These are phyloP conservation scores for Ptychochromis oligacanthus DNA, from an alignment of 2,113 vertebrate species.

Conservation along the genomic window DNA sequence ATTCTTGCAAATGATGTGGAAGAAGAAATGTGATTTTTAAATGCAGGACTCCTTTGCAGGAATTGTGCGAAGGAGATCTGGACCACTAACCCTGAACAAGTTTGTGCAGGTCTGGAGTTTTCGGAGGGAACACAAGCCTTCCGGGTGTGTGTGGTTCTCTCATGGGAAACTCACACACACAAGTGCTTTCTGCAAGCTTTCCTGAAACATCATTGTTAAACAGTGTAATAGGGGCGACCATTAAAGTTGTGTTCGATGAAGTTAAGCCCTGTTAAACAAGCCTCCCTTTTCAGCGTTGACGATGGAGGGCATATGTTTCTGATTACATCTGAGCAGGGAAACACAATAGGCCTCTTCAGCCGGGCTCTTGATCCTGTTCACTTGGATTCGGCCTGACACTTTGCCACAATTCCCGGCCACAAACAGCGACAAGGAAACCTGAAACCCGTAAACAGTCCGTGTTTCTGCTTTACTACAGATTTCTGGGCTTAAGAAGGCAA, in stretches of 20 bases:
- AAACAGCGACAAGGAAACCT: slow-evolving; percentile 76
- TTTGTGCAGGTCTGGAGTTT: slow-evolving; percentile 24
- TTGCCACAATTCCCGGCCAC: slow-evolving; percentile 72
- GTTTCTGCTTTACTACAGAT: slow-evolving; percentile 73
- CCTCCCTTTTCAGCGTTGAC: slow-evolving; percentile 38
- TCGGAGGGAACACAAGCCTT: slow-evolving; percentile 20
- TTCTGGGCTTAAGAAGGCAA: slow-evolving; percentile 55
- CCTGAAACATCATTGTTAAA: slow-evolving; percentile 77
- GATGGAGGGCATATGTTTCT: slow-evolving; percentile 74
- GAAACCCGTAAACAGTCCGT: slow-evolving; percentile 75
- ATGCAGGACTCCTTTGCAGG: neutral
- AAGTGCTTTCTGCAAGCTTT: slow-evolving; percentile 52
- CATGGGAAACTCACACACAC: slow-evolving; percentile 27
- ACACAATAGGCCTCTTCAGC: slow-evolving; percentile 77
- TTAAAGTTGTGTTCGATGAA: slow-evolving; percentile 80
- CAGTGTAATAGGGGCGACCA: slow-evolving; percentile 66
- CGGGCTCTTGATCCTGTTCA: slow-evolving; percentile 73
- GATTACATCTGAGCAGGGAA: slow-evolving; percentile 67
- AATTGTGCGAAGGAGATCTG: slow-evolving; percentile 1
- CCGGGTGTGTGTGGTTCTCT: slow-evolving; percentile 26
- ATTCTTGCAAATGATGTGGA: neutral
- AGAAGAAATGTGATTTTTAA: neutral
- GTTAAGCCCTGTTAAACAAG: slow-evolving; percentile 66
- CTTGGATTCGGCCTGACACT: slow-evolving; percentile 77
- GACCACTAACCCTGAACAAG: slow-evolving; percentile 10